Evolutionary conservation across 2,113 vertebrate genomes (phyloP).

Genomic region (Gobio gobio): DNA sequence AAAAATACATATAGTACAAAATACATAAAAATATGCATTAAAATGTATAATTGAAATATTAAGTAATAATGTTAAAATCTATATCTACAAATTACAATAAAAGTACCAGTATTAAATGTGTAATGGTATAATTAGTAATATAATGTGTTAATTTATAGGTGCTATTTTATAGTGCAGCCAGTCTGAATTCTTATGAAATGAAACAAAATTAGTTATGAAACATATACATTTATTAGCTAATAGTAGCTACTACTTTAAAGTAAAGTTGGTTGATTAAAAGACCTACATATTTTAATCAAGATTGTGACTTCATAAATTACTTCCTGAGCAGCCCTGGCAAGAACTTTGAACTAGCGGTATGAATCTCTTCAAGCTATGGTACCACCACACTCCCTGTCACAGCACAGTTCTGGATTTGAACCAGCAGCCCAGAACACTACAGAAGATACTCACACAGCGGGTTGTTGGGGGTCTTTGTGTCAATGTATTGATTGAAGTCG

Average conservation of each 20-base stretch:
- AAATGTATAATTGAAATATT: neutral
- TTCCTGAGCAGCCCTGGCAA: neutral
- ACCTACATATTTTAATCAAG: neutral
- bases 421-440: neutral
- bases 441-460: constrained; percentile 84
- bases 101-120: neutral
- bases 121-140: neutral
- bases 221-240: neutral
- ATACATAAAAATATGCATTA: too few species aligned
- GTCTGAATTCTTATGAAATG: neutral
- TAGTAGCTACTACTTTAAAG: neutral
- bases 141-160: too few species aligned
- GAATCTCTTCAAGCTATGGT: neutral
- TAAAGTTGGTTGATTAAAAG: neutral
- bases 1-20: too few species aligned
- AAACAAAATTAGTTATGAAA: neutral
- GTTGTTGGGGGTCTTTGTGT: constrained; percentile 85
- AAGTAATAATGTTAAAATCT: neutral
- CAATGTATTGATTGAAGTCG: constrained; percentile 91
- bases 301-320: neutral
- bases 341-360: neutral
- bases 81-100: neutral
- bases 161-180: neutral
- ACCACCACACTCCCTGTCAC: too few species aligned
- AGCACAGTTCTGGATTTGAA: neutral